A percentile compares a stretch with the other conserved stretches of the same genome.
Conservation (phyloP, 2,888 invertebrate species). For the Campoletis raptor region DNA sequence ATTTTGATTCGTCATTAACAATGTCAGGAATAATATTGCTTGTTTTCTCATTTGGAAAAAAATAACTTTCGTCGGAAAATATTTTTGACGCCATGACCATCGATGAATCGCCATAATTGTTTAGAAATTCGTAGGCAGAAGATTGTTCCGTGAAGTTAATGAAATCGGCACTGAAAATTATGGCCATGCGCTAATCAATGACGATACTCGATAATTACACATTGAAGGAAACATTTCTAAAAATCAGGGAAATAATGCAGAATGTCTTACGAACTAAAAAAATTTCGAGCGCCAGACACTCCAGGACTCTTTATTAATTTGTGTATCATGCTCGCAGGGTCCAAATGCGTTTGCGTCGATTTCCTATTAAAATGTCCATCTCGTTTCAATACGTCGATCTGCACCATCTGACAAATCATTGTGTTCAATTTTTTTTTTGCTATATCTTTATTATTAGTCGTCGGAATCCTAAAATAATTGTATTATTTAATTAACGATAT, state of each 20-base stretch:
- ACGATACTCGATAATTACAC: not conserved
- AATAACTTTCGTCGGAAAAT: not conserved
- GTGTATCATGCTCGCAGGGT: slow-evolving; percentile 3
- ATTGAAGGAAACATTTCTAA: not conserved
- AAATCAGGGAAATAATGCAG: not conserved
- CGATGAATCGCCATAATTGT: not conserved
- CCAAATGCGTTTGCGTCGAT: not conserved
- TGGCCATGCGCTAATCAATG: not conserved
- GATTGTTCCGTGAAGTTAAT: not conserved
- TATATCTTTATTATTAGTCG: not conserved
- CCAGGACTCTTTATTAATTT: not conserved
- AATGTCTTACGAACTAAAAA: not conserved
- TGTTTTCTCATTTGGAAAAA: not conserved
- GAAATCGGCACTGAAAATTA: slow-evolving; percentile 6
- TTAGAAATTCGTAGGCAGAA: not conserved
- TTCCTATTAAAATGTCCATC: not conserved
- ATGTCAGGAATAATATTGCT: not conserved
- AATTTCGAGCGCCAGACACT: not conserved
- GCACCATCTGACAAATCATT: not conserved
- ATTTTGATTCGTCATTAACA: not conserved
- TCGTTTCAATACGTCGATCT: not conserved
- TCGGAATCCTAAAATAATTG: not conserved
- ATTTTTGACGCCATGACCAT: not conserved
- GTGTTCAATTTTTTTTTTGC: not conserved
- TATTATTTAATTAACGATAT: not conserved